Evolutionary conservation across 2,113 vertebrate species (phyloP).

Genomic region (Chascanopsetta lugubris): DNA sequence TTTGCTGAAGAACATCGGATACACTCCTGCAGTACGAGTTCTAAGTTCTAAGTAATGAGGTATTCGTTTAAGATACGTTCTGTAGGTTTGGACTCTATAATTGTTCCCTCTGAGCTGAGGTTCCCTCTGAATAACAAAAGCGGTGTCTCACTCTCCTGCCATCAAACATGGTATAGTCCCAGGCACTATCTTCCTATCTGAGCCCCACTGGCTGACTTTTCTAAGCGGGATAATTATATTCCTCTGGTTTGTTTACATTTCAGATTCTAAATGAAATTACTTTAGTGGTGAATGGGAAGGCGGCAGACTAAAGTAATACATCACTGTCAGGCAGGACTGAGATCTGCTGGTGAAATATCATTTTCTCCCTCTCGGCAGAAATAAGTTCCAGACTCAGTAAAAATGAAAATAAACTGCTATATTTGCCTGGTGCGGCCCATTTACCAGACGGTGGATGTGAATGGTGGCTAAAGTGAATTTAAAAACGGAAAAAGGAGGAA

Average conservation of each 20-base stretch:
- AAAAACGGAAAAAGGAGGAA: constrained; percentile 18
- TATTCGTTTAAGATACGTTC: too few species aligned
- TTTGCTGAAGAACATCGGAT: too few species aligned
- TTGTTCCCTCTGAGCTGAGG: constrained; percentile 1
- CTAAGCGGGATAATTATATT: constrained; percentile 48
- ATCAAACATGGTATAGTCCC: constrained; percentile 26
- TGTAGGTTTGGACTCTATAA: constrained; percentile 2
- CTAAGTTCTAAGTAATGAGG: background rate
- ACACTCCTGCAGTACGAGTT: too few species aligned
- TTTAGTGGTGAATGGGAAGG: constrained; percentile 47
- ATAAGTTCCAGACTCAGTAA: constrained; percentile 55
- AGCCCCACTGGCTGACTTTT: constrained; percentile 21
- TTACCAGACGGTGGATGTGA: constrained; percentile 46
- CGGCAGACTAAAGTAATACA: constrained; percentile 59
- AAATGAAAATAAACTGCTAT: constrained; percentile 60
- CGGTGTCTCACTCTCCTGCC: constrained; percentile 9
- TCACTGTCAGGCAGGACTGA: constrained; percentile 65
- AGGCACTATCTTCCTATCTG: constrained; percentile 27
- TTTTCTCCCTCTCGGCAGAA: constrained; percentile 62
- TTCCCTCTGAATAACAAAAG: background rate
- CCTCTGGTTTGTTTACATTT: constrained; percentile 59
- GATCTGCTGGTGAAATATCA: constrained; percentile 57
- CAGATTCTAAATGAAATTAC: constrained; percentile 61
- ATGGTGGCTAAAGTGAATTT: constrained; percentile 37
- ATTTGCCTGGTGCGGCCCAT: constrained; percentile 48